Conservation (phyloP, 2,797 vertebrate species). For the Columba guinea region DNA sequence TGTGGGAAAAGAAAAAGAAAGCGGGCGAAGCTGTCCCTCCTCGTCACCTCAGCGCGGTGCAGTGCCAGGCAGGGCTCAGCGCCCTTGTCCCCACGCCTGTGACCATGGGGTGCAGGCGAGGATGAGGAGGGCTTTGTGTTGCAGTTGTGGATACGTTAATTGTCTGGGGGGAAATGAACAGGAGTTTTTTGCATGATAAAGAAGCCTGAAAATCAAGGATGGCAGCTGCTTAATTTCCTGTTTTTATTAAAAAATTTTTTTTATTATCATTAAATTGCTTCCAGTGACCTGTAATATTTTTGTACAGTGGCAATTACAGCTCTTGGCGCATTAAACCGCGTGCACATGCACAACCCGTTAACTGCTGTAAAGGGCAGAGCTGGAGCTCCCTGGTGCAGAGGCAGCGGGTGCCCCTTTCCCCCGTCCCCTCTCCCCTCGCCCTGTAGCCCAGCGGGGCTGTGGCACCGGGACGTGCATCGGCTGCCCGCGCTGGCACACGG, state of each 20-base stretch:
- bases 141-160: background rate
- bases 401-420: background rate
- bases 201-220: constrained; percentile 63
- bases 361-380: constrained; percentile 19
- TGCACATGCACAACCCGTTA: background rate
- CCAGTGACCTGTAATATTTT: constrained; percentile 74
- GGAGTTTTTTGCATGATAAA: constrained; percentile 65
- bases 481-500: no score
- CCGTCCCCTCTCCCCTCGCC: background rate
- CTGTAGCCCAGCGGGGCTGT: accelerated
- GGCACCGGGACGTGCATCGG: no score
- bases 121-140: background rate
- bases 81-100: accelerated
- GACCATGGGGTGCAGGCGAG: background rate
- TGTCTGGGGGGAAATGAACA: constrained; percentile 21
- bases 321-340: constrained; percentile 45
- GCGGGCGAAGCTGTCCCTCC: background rate
- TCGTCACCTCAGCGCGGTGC: no score
- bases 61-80: accelerated
- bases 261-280: constrained; percentile 79
- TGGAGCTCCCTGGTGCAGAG: background rate
- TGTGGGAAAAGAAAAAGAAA: background rate
- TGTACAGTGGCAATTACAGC: constrained; percentile 67
- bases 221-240: constrained; percentile 70
- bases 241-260: constrained; percentile 53